These are phyloP conservation scores for Hylaeus volcanicus DNA, from an alignment of 1,140 invertebrate species.

Conservation along the genomic window DNA sequence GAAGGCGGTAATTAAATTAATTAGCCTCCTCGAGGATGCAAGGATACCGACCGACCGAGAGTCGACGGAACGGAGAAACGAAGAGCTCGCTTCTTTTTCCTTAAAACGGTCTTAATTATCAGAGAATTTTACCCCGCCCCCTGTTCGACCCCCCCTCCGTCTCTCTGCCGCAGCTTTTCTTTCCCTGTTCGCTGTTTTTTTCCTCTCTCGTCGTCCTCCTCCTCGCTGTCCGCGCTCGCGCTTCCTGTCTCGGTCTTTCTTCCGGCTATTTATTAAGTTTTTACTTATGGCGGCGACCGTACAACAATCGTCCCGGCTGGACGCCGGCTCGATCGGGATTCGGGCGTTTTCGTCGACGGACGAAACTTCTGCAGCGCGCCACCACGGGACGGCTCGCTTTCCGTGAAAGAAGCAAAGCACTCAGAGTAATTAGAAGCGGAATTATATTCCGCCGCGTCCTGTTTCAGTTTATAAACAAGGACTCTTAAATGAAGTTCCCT, in stretches of 20 bases:
- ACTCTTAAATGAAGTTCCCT: constrained; percentile 76
- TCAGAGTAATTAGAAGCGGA: constrained; percentile 77
- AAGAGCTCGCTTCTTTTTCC: constrained; percentile 68
- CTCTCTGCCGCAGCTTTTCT: constrained; percentile 8
- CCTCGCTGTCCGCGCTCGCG: constrained; percentile 17
- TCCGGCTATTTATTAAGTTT: constrained; percentile 73
- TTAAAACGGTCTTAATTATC: constrained; percentile 72
- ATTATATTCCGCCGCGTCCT: constrained; percentile 76
- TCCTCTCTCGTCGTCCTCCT: not conserved
- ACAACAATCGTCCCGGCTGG: constrained; percentile 63
- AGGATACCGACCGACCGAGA: constrained; percentile 59
- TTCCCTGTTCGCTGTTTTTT: constrained; percentile 2
- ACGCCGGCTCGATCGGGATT: constrained; percentile 43
- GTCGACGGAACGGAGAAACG: constrained; percentile 2
- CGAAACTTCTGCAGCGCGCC: constrained; percentile 38
- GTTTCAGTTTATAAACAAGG: constrained; percentile 79
- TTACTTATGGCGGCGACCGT: constrained; percentile 65
- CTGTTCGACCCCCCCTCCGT: not conserved
- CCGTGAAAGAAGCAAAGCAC: constrained; percentile 76
- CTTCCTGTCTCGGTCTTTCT: constrained; percentile 55
- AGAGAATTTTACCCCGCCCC: constrained; percentile 48
- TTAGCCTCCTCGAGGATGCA: constrained; percentile 77
- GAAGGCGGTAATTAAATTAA: constrained; percentile 78
- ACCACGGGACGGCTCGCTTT: constrained; percentile 52
- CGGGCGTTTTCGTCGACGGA: constrained; percentile 28